These are phyloP conservation scores for Pipra filicauda DNA, from an alignment of 2,113 vertebrate genomes.

Conservation along the genomic window DNA sequence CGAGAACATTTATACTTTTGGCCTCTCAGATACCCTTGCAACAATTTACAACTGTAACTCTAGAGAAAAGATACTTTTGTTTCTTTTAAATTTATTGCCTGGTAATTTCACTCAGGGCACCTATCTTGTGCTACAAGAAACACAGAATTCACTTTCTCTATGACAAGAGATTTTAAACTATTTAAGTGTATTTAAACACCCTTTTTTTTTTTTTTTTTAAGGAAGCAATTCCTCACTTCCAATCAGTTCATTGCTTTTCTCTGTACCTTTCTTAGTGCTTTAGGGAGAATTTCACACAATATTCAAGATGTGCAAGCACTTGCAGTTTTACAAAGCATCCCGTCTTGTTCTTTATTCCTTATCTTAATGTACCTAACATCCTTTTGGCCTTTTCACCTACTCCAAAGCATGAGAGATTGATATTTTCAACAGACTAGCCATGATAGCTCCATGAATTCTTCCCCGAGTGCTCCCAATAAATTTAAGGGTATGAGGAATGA, in stretches of 20 bases:
- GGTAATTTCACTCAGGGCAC: background rate
- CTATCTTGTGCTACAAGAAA: background rate
- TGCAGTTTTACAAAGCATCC: background rate
- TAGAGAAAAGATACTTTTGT: background rate
- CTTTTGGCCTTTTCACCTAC: background rate
- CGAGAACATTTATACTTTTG: background rate
- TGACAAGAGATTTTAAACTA: background rate
- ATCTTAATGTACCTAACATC: background rate
- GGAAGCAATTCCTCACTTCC: background rate
- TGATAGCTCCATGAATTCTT: background rate
- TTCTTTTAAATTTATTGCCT: background rate
- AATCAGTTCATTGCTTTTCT: background rate
- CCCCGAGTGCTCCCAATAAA: background rate
- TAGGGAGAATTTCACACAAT: background rate
- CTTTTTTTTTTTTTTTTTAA: background rate
- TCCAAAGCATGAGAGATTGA: background rate
- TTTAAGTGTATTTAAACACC: background rate
- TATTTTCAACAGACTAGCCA: background rate
- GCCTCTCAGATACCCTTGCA: background rate
- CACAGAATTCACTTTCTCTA: background rate
- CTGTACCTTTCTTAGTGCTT: background rate
- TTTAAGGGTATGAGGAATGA: background rate
- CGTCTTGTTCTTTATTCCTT: background rate
- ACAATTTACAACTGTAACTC: background rate
- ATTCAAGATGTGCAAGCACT: background rate